Base-by-base conservation (phyloP, 1,140 invertebrate genomes). In the Dysdera silvatica region DNA sequence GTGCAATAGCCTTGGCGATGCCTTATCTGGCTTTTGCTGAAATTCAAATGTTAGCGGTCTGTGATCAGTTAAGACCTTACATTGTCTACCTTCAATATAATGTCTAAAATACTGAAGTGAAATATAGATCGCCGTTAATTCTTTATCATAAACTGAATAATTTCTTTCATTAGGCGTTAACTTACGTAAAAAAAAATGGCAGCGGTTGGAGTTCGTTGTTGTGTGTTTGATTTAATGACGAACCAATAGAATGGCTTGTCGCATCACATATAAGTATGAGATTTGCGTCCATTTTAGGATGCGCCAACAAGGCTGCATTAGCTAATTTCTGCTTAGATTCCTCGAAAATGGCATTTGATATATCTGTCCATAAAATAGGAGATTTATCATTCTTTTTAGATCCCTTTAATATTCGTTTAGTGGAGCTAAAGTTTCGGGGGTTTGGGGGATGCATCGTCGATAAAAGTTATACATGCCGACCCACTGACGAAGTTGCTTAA, bases 381-480 rank as follows among this genome's bases (percentile, higher is more conserved):
- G 16, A 32, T 49, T 18, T 31, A 12, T 47, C 28, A 48, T 49
- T 12, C 37, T 26, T 4, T 18, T 43, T 3, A 29, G 32, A 26
- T 32, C n/a, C 23, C 37, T 49, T 10, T 29, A 29, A 4, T 41
- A 43, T 28, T 41, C 40, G 24, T 26, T 12, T 26, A 56, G 26
- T 3, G n/a, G 14, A 10, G n/a, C 10, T 23, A 28, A 26, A 2
- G 24, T 23, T 6, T 45, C 20, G 37, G 54, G 54, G 35, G 20
- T 47, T 32, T 61, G 45, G 24, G 40, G 55, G 6, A 69, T 4
- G 28, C 52, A 55, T 2, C 47, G 14, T 23, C 31, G 2, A 49
- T 78, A 79, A 68, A 73, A 76, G 54, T 76, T 77, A 2, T 77
- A 53, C 18, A 76, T 49, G 1, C 75, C 77, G 7, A 75, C 20